These are phyloP conservation scores for Numida meleagris DNA, from an alignment of 2,113 vertebrate species.

Conservation along the genomic window DNA sequence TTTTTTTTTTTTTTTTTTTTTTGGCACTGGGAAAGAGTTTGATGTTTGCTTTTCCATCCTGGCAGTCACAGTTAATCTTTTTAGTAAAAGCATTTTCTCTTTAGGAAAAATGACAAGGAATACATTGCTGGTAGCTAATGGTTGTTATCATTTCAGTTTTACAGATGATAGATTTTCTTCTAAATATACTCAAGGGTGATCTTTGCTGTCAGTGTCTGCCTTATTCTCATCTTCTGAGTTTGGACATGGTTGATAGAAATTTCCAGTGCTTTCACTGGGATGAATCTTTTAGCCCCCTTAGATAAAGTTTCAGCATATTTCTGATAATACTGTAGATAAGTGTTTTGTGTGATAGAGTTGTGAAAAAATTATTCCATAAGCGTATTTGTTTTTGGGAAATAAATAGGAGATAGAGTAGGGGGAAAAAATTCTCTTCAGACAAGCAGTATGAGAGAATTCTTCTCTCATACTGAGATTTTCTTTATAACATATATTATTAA, in stretches of 20 bases:
- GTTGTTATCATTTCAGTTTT: slow-evolving; percentile 67
- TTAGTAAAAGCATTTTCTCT: slow-evolving; percentile 62
- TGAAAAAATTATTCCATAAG: neutral
- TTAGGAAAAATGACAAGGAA: slow-evolving; percentile 71
- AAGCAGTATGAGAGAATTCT: neutral
- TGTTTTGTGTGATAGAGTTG: neutral
- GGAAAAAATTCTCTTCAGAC: neutral
- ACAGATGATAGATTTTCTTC: slow-evolving; percentile 70
- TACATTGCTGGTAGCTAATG: slow-evolving; percentile 57
- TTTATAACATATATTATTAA: neutral
- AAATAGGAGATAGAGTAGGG: neutral
- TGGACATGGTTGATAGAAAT: slow-evolving; percentile 35
- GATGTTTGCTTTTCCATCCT: neutral
- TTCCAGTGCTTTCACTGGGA: neutral
- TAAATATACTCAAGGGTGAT: slow-evolving; percentile 66
- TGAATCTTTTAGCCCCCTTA: neutral
- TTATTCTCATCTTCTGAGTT: slow-evolving; percentile 51
- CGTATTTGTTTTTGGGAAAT: neutral
- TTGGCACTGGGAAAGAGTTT: neutral
- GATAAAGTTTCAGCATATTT: neutral
- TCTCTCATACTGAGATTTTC: neutral
- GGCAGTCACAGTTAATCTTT: slow-evolving; percentile 70
- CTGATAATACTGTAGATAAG: neutral
- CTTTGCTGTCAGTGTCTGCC: slow-evolving; percentile 51
- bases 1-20: neutral